Base-by-base conservation (phyloP, 2,113 vertebrate genomes). In the Anarhynchus alexandrinus region DNA sequence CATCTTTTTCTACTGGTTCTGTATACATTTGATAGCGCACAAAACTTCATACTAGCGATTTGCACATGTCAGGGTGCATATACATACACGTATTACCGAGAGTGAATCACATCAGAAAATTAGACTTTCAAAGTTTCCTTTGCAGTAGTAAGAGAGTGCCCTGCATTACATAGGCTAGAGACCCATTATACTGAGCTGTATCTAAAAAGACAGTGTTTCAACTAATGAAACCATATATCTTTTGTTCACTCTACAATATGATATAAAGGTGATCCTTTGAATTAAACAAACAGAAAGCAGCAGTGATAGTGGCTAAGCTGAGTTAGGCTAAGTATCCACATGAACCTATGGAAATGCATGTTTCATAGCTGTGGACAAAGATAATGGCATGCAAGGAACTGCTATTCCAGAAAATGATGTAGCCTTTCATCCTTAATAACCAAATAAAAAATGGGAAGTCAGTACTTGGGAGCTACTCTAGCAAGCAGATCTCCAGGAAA, bases 351-450 rank as follows among this genome's bases (percentile, higher is more conserved):
- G 92, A 96, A 97, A 95, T 77, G 15, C 54, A 84, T 25, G 86
- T 78, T 97, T 97, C 94, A 58, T 78, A 81, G 32, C 94, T 97
- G 93, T 96, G 92, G 93, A 97, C 88, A 77, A 96, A 97, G 95
- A 96, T 98, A 97, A 98, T 85, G 93, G 91, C 96, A 96, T 97
- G 91, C 97, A 94, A 98, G 95, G 82, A 97, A 94, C 29, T 80
- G 78, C 95, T 92, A 59, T 83, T 96, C 93, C 95, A 96, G 96
- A 97, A 97, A 97, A 93, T 34, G 15, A 94, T 78, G 55, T 80
- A 94, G 93, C 94, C 93, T 98, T 98, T 98, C 97, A 98, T 98
- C 97, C 96, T 96, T 98, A 98, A 98, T 98, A 95, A 98, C 95
- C 92, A 98, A 98, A 98, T 97, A 96, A 98, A 95, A 98, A 98